Conservation (phyloP, 2,797 vertebrate species). For the Acridotheres tristis region DNA sequence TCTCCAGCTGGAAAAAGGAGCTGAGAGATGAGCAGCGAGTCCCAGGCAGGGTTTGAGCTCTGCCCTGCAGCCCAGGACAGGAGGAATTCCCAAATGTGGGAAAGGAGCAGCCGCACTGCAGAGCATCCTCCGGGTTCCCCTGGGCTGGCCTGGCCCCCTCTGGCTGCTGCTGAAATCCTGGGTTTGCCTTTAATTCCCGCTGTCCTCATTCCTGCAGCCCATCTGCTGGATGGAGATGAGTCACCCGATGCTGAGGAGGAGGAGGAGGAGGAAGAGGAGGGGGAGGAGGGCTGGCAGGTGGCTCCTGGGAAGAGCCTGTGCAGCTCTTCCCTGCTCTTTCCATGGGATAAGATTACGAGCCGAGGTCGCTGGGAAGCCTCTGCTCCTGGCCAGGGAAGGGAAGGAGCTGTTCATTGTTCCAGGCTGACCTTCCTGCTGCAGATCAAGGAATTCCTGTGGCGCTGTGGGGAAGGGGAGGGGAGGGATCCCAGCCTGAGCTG, state of each 20-base stretch:
- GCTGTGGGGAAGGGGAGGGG: neutral
- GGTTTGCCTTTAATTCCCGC: neutral
- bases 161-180: neutral
- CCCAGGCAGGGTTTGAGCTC: accelerated
- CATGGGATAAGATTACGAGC: neutral
- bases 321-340: neutral
- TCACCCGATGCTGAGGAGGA: neutral
- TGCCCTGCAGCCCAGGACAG: neutral
- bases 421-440: constrained; percentile 14
- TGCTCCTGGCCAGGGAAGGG: neutral
- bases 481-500: neutral
- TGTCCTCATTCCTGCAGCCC: constrained; percentile 8
- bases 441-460: neutral
- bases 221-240: constrained; percentile 29
- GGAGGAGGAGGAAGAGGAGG: neutral
- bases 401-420: neutral
- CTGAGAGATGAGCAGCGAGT: neutral
- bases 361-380: constrained; percentile 6
- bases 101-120: neutral
- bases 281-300: constrained; percentile 21
- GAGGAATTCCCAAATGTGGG: accelerated
- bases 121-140: neutral
- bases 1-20: neutral
- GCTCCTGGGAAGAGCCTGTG: neutral
- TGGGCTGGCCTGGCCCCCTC: neutral